Evolutionary conservation across 2,113 vertebrate genomes (phyloP), one percentile per base, ranked within the genome.

Genomic region (Tichodroma muraria): DNA sequence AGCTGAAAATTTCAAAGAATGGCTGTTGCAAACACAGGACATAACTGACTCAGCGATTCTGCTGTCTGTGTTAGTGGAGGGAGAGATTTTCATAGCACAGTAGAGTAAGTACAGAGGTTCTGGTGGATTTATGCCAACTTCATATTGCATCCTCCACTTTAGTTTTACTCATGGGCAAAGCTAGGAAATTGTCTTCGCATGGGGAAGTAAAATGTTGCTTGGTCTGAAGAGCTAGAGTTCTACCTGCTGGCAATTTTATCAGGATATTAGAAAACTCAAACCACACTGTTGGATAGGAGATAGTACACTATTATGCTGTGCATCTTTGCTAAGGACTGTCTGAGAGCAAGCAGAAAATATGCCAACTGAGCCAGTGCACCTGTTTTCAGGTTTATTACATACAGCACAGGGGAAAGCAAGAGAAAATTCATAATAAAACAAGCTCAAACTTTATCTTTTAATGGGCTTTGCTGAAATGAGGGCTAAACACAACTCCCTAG

Each of bases 351-450:
- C 9, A 88, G 23, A 56, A 96, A 96, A 94, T 77, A 78, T 2
- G 35, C 71, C 63, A 60, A 5, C 17, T 3, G 57, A 94, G 79
- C 31, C 87, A 90, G 71, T n/a, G 68, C 83, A 96, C 94, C 91
- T 95, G 92, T 75, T 96, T 64, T 64, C 53, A 76, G 54, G 52
- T 85, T 93, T 84, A 96, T 95, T 95, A 91, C 65, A 37, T 73
- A 73, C 65, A 94, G 63, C 61, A 76, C 57, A 65, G 80, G 76
- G 80, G 84, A 80, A 92, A 91, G 84, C 90, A 80, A 65, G 42
- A 96, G 21, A 94, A 65, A 69, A 37, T 33, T 65, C 65, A 83
- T 61, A 92, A 89, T 84, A 84, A 94, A 95, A 69, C 25, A 88
- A 93, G 69, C 21, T 65, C 5, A 53, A 91, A 8, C 40, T 96